Evolutionary conservation across 1,140 invertebrate species (phyloP), one percentile per base, ranked within the genome.

Genomic region (Aphis craccivora): DNA sequence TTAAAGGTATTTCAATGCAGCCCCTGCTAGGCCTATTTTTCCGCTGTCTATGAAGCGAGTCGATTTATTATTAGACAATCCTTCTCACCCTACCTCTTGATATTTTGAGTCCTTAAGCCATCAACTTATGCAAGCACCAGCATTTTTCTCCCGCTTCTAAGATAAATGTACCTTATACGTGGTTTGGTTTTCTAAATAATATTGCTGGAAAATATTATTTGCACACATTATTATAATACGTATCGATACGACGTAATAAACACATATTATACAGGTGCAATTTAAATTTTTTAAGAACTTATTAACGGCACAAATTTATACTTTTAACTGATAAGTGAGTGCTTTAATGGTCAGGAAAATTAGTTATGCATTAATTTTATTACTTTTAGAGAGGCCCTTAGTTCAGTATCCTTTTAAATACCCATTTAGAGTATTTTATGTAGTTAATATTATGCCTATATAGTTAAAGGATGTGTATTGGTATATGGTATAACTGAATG

Each of bases 21-120:
- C 81, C 40, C 40, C 22, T 25, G 8, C 23, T 25, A 30, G 43
- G 84, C 23, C 25, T 40, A 45, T 86, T 30, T 45, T 45, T 5
- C 25, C 9, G 43, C 23, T 43, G 83, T 30, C 84, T 40, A 40
- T 40, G 84, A 30, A 40, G 11, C 37, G 30, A 67, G 89, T 90
- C 51, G 55, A 90, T 90, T 90, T 90, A 90, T 90, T 67, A 67
- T 90, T 67, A 48, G 89, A 55, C 48, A 55, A 90, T 90, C 55
- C 55, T 67, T 67, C 60, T 60, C 88, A 25, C 35, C 89, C 40
- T 6, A 35, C 51, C 20, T 11, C 55, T 67, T 43, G 37, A 90
- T 55, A 37, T 90, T 40, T 67, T 67, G 51, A 60, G 53, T 90
- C 89, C 89, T 60, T 67, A 88, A 90, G 55, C 89, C 35, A 37